phyloP scores from a whole-genome alignment of 2,888 invertebrate species.

The Diaprepes abbreviatus region DNA sequence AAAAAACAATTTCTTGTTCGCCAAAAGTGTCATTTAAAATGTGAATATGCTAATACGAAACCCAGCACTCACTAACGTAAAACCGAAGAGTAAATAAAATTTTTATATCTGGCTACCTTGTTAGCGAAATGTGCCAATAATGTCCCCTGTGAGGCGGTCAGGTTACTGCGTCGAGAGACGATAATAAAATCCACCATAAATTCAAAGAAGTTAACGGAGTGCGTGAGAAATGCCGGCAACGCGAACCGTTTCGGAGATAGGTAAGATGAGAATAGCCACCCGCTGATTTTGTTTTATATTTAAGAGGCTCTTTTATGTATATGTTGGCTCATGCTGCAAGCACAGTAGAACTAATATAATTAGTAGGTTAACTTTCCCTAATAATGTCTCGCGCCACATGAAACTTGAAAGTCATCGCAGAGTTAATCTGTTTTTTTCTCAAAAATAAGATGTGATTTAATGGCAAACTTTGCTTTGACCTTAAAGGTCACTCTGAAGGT shows the following conservation, averaged over 20 bases:
- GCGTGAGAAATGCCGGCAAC: conserved; percentile 25
- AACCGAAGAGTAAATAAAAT: not conserved
- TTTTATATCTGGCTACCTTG: conserved; percentile 24
- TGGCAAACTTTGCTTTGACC: too few relatives aligned
- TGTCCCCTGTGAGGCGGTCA: conserved; percentile 17
- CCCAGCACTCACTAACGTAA: not conserved
- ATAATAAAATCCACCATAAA: conserved; percentile 35
- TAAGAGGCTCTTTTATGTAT: too few relatives aligned
- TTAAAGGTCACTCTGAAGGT: too few relatives aligned
- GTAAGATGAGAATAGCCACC: not conserved
- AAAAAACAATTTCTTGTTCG: too few relatives aligned
- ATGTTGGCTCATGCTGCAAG: too few relatives aligned
- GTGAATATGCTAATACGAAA: not conserved
- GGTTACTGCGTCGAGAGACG: conserved; percentile 16
- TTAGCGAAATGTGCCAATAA: conserved; percentile 25
- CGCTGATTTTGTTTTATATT: conserved; percentile 8
- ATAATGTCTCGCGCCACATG: too few relatives aligned
- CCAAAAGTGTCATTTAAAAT: too few relatives aligned
- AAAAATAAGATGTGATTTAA: too few relatives aligned
- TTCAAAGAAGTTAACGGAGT: conserved; percentile 25
- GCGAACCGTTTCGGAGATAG: not conserved
- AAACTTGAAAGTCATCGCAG: too few relatives aligned
- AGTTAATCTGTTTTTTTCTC: too few relatives aligned
- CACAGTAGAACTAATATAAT: too few relatives aligned
- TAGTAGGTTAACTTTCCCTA: too few relatives aligned